A percentile compares a stretch with the other conserved stretches of the same genome.
phyloP scores from a whole-genome alignment of 2,888 invertebrate genomes.

The Cerceris rybyensis region DNA sequence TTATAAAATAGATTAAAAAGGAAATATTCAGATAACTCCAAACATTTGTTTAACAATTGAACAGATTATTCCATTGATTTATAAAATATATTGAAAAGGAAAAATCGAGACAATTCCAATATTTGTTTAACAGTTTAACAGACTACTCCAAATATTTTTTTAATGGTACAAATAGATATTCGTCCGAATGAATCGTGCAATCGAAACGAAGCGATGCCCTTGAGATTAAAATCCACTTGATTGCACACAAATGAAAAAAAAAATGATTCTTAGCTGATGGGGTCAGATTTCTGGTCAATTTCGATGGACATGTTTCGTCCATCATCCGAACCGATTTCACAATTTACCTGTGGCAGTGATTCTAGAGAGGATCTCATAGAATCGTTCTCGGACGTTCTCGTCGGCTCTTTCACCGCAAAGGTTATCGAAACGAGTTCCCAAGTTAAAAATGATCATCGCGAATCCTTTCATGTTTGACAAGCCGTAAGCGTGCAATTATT shows the following conservation, averaged over 20 bases:
- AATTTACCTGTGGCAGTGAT: slow-evolving; percentile 10
- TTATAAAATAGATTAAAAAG: too few species aligned
- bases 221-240: too few species aligned
- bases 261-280: neutral
- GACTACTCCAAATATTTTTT: too few species aligned
- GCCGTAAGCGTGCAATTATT: slow-evolving; percentile 19
- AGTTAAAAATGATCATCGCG: slow-evolving; percentile 24
- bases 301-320: neutral
- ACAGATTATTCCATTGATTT: too few species aligned
- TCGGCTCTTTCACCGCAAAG: slow-evolving; percentile 49
- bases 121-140: too few species aligned
- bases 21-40: too few species aligned
- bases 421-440: slow-evolving; percentile 54
- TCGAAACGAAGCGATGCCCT: too few species aligned
- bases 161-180: too few species aligned
- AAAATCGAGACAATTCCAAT: too few species aligned
- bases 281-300: neutral
- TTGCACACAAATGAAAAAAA: neutral
- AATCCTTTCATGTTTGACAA: slow-evolving; percentile 36
- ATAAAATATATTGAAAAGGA: too few species aligned
- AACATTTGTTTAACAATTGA: too few species aligned
- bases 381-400: slow-evolving; percentile 30
- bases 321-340: neutral
- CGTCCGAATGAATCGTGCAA: too few species aligned
- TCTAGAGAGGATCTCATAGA: slow-evolving; percentile 26